Base-by-base conservation (phyloP, 2,888 invertebrate species). In the Drosophila nigricruria region DNA sequence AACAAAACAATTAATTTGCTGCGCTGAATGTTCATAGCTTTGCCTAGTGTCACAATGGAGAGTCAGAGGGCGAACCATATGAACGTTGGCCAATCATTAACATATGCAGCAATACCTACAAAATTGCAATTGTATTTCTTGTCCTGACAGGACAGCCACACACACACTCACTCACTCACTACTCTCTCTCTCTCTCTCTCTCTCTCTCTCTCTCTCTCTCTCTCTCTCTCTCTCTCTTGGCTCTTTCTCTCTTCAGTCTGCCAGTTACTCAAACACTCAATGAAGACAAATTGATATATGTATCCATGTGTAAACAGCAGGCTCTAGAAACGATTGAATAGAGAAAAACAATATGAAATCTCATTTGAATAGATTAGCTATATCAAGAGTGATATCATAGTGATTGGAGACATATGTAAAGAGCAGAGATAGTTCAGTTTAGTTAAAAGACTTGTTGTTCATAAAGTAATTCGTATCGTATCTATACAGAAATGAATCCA, bases 271-370 rank as follows among this genome's bases (percentile, higher is more conserved):
- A 58, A 43, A 62, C 78, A 68, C 43, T 70, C 45, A 49, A 43
- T 16, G 36, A 71, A 78, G 70, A 71, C 76, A 81, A 66, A 71
- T 54, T 47, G 75, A 77, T 87, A 70, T 76, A 77, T 77, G 64
- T 66, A 70, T 54, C 56, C 50, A n/a, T 76, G 60, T 67, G 61
- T 67, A 70, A 82, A 82, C 77, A 82, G 80, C 78, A 84, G 80
- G 66, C 72, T 73, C 62, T 50, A 62, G 61, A 59, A 69, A 34
- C 38, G 58, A 50, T n/a, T 62, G 54, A 63, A 64, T 45, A 66
- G 77, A n/a, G 65, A 66, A 63, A 71, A 76, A 10, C 1, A 53
- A 60, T 42, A 72, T 73, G 65, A 67, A n/a, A n/a, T n/a, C n/a
- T n/a, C n/a, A n/a, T n/a, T n/a, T n/a, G n/a, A n/a, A n/a, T n/a